phyloP scores from a whole-genome alignment of 2,888 invertebrate species.

The Tachina grossa region DNA sequence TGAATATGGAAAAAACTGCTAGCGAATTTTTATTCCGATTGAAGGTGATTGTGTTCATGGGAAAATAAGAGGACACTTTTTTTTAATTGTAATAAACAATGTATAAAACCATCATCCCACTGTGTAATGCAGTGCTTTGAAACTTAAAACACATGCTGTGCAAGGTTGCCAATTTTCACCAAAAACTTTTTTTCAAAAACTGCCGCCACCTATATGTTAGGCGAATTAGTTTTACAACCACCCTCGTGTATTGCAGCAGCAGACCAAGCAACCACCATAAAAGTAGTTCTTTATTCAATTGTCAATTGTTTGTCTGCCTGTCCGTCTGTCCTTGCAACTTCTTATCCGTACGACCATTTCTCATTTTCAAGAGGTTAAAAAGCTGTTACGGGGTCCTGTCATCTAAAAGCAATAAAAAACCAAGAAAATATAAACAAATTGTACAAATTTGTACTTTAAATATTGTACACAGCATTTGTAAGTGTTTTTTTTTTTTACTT shows the following conservation, averaged over 20 bases:
- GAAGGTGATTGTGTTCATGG: too few relatives aligned
- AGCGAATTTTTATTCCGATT: too few relatives aligned
- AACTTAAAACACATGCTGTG: too few relatives aligned
- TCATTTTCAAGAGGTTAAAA: conserved; percentile 49
- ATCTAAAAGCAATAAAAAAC: background rate
- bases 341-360: conserved; percentile 16
- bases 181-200: too few relatives aligned
- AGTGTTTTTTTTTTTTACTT: background rate
- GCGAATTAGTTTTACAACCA: too few relatives aligned
- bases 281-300: conserved; percentile 18
- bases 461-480: background rate
- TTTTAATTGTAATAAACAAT: too few relatives aligned
- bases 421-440: conserved; percentile 31
- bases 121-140: too few relatives aligned
- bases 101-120: too few relatives aligned
- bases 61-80: too few relatives aligned
- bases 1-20: too few relatives aligned
- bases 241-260: background rate
- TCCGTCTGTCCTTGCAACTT: background rate
- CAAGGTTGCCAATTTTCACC: too few relatives aligned
- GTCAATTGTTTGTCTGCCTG: background rate
- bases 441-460: background rate
- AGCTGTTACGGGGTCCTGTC: conserved; percentile 33
- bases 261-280: conserved; percentile 14
- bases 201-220: too few relatives aligned